Evolutionary conservation across 2,888 invertebrate genomes (phyloP).

Genomic region (Xanthorhoe designata): DNA sequence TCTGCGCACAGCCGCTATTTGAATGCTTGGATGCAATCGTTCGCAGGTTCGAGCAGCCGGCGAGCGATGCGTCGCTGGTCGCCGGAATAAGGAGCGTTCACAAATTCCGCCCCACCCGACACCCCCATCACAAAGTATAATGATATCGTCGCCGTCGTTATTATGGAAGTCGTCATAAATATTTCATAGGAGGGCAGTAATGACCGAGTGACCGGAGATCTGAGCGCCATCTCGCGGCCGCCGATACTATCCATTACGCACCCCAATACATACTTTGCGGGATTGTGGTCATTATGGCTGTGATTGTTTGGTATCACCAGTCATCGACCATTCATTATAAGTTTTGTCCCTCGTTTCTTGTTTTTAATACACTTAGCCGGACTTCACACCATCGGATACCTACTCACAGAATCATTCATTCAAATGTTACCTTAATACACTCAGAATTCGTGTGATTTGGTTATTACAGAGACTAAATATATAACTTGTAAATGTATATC

Average conservation of each 20-base stretch:
- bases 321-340: slow-evolving; percentile 41
- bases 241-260: slow-evolving; percentile 28
- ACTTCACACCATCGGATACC: not conserved
- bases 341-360: slow-evolving; percentile 14
- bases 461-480: not conserved
- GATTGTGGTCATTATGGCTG: slow-evolving; percentile 32
- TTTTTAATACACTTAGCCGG: not conserved
- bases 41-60: slow-evolving; percentile 48
- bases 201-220: slow-evolving; percentile 81
- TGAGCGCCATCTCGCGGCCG: slow-evolving; percentile 47
- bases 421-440: not conserved
- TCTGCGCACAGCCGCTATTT: slow-evolving; percentile 73
- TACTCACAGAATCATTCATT: not conserved
- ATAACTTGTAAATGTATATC: not conserved
- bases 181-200: slow-evolving; percentile 85
- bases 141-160: slow-evolving; percentile 84
- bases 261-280: slow-evolving; percentile 29
- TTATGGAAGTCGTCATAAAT: slow-evolving; percentile 85
- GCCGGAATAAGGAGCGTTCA: slow-evolving; percentile 81
- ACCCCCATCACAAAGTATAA: slow-evolving; percentile 87
- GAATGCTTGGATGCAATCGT: slow-evolving; percentile 43
- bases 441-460: not conserved
- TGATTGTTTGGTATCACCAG: slow-evolving; percentile 44
- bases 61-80: slow-evolving; percentile 49
- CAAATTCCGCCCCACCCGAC: slow-evolving; percentile 84